Evolutionary conservation across 1,140 invertebrate species (phyloP).

Genomic region (Hetaerina americana): DNA sequence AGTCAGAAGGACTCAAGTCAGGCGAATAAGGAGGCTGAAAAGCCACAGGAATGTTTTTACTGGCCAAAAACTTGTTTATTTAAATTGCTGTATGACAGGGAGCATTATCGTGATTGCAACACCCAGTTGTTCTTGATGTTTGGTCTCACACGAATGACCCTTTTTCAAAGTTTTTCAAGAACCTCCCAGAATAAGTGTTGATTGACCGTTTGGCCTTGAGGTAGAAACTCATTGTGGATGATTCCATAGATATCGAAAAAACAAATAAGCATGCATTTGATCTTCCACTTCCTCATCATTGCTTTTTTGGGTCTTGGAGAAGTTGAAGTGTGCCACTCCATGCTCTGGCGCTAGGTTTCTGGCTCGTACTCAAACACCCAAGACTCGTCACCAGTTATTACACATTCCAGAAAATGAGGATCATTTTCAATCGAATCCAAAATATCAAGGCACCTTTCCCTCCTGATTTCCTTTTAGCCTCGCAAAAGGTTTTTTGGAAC

Average conservation of each 20-base stretch:
- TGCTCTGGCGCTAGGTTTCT: conserved; percentile 22
- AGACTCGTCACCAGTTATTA: conserved; percentile 21
- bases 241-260: conserved; percentile 16
- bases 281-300: conserved; percentile 9
- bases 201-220: conserved; percentile 8
- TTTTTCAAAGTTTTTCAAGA: conserved; percentile 10
- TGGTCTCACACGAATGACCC: conserved; percentile 11
- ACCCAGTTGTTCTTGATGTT: conserved; percentile 10
- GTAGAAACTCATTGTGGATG: conserved; percentile 14
- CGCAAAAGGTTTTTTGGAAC: conserved; percentile 11
- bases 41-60: conserved; percentile 2
- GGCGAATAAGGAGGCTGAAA: conserved; percentile 5
- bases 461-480: conserved; percentile 2
- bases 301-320: conserved; percentile 13
- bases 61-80: conserved; percentile 1
- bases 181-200: conserved; percentile 6
- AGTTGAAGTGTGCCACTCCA: conserved; percentile 10
- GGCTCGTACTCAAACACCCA: conserved; percentile 21
- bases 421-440: conserved; percentile 8
- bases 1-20: conserved; percentile 5
- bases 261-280: conserved; percentile 16
- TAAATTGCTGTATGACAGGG: conserved; percentile 6
- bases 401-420: conserved; percentile 12
- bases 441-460: conserved; percentile 12
- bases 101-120: conserved; percentile 8